phyloP scores from a whole-genome alignment of 2,888 invertebrate genomes.

The Nomada lathburiana region DNA sequence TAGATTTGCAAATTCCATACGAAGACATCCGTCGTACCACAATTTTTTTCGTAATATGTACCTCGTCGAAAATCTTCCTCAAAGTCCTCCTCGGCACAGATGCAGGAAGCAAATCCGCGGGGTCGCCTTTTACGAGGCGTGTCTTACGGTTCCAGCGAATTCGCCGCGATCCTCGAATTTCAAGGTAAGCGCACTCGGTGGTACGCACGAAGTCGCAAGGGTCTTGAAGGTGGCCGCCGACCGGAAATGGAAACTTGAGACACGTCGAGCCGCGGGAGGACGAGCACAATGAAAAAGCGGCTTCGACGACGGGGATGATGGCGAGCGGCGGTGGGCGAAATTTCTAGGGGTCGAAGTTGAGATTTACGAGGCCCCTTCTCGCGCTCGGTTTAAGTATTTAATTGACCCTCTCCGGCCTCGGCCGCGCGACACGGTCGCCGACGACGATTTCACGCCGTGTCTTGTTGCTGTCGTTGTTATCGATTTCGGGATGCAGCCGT shows the following conservation, averaged over 20 bases:
- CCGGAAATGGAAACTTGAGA: constrained; percentile 70
- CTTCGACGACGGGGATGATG: constrained; percentile 41
- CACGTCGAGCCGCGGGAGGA: constrained; percentile 49
- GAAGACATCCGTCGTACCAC: neutral
- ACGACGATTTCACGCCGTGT: constrained; percentile 29
- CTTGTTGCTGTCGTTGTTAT: constrained; percentile 19
- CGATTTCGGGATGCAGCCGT: neutral
- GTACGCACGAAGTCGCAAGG: constrained; percentile 57
- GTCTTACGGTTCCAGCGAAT: constrained; percentile 46
- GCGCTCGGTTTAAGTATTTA: constrained; percentile 56
- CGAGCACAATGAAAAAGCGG: constrained; percentile 45
- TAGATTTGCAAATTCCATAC: neutral
- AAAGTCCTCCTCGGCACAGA: neutral
- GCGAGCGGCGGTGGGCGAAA: constrained; percentile 28
- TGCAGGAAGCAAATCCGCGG: neutral
- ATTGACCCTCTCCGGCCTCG: constrained; percentile 49
- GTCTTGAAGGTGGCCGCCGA: constrained; percentile 44
- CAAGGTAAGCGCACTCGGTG: constrained; percentile 50
- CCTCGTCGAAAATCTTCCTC: neutral
- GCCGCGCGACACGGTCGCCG: constrained; percentile 19
- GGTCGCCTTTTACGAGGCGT: constrained; percentile 1
- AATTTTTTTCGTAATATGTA: neutral
- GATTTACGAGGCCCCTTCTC: constrained; percentile 55
- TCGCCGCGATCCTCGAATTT: constrained; percentile 71
- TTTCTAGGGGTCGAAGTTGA: constrained; percentile 36